Evolutionary conservation across 2,797 vertebrate species (phyloP), one percentile per base, ranked within the genome.

Genomic region (Hippopotamyrus pictus): DNA sequence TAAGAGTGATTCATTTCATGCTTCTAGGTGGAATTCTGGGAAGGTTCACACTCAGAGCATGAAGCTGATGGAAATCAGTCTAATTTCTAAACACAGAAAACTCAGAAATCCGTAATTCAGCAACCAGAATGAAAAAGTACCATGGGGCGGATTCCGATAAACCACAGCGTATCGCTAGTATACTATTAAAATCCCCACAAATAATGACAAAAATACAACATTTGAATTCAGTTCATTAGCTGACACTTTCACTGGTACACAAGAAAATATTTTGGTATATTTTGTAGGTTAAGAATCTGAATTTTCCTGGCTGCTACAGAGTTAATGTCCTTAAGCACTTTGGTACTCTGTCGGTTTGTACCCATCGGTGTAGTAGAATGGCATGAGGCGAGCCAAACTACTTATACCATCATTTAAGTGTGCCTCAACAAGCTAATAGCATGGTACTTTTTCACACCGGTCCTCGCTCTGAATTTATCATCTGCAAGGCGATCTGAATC

Each of bases 11-110:
- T 89, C 86, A 29, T 17, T 33, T 88, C 48, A 53, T 69, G 82
- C 19, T 50, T 89, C 54, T 59, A 46, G 90, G 88, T 59, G 89
- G 46, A 57, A 57, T 51, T 86, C 25, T 33, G 53, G 86, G 51
- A 87, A 87, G 33, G 5, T 59, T 57, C 51, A n/a, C 7, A 41
- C 12, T 41, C 51, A 87, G 29, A 57, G 51, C 3, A 14, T 8
- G 33, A 87, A 37, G 25, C 9, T 19, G 25, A 19, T 2, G 2
- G 25, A 57, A 41, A 44, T 57, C n/a, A 59, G 50, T 87, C 51
- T 37, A 12, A 41, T 87, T 53, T 59, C 85, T 22, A 37, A 3
- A 33, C 19, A 7, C 25, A 86, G 50, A 17, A 53, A 87, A 53
- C 25, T 59, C 51, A 59, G n/a, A 62, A 22, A 17, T 57, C 29